Evolutionary conservation across 2,888 invertebrate species (phyloP), one percentile per base, ranked within the genome.

Genomic region (Trichopria drosophilae): DNA sequence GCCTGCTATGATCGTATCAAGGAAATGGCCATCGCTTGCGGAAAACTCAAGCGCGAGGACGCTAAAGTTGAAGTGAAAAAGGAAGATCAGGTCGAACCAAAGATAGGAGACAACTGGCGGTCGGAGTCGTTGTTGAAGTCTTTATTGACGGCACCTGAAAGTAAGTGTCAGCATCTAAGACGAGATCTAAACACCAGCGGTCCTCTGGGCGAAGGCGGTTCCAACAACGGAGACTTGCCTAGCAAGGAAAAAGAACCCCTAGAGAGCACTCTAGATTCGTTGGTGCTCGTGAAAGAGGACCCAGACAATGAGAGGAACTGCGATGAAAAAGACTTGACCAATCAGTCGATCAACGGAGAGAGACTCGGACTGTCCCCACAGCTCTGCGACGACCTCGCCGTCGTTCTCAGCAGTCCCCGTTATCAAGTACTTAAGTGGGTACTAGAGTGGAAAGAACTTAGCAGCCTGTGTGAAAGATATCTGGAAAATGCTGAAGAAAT

Each of bases 381-480:
- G 53, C 68, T 87, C 23, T 84, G 85, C 65, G 85, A 86, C 68
- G 88, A 88, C 71, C 76, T 89, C 13, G 82, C 84, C 2, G 85
- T 86, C 5, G 79, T 88, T 48, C 73, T 88, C 12, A 84, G 85
- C 39, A 84, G 86, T 61, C 86, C 86, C 0, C 77, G 89, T 37
- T 82, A 86, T 58, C 86, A 87, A 65, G 81, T 84, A 34, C 78
- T 89, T 2, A 85, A 82, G 5, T 89, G 88, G 88, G 81, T 83
- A 45, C 77, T 85, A 9, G 78, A 80, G 24, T 84, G 84, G 83
- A 70, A 71, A 32, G 80, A 82, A 57, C 69, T 84, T 42, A 78
- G 79, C 44, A 63, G 71, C n/a, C 68, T 81, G n/a, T 84, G 83
- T 68, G 77, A 80, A 51, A 44, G 47, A 50, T 83, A 82, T 62